Conservation (phyloP, 2,113 vertebrate genomes). For the Osmerus eperlanus region DNA sequence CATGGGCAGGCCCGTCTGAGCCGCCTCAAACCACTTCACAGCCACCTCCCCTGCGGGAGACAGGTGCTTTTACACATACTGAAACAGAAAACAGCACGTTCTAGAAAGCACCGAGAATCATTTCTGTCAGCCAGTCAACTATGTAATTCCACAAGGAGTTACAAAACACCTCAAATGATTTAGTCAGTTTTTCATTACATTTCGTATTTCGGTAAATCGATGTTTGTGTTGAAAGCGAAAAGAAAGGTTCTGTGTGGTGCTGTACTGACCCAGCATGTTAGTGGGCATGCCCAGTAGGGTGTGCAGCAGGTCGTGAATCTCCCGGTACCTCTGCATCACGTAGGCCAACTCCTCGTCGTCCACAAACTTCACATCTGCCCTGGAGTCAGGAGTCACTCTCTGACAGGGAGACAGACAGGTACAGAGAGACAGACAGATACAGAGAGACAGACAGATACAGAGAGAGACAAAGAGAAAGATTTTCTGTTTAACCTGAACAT, state of each 20-base stretch:
- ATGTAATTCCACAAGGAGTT: not conserved
- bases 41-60: constrained; percentile 82
- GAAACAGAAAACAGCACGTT: not conserved
- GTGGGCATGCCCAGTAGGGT: constrained; percentile 94
- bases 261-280: constrained; percentile 88
- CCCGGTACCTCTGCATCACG: constrained; percentile 91
- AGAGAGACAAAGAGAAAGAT: not conserved
- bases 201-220: not conserved
- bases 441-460: not conserved
- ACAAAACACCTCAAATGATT: too few relatives aligned
- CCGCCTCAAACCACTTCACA: constrained; percentile 94
- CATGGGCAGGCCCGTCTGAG: constrained; percentile 94
- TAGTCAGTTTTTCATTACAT: too few relatives aligned
- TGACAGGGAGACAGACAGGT: constrained; percentile 22
- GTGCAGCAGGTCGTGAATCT: constrained; percentile 92
- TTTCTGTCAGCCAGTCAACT: not conserved
- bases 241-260: not conserved
- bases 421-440: not conserved
- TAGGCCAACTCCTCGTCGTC: constrained; percentile 92
- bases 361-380: constrained; percentile 86
- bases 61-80: not conserved
- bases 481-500: too few relatives aligned
- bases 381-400: constrained; percentile 90
- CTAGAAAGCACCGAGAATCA: not conserved
- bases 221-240: not conserved